Evolutionary conservation across 2,797 vertebrate species (phyloP).

Genomic region (Dendrocincla tyrannina): DNA sequence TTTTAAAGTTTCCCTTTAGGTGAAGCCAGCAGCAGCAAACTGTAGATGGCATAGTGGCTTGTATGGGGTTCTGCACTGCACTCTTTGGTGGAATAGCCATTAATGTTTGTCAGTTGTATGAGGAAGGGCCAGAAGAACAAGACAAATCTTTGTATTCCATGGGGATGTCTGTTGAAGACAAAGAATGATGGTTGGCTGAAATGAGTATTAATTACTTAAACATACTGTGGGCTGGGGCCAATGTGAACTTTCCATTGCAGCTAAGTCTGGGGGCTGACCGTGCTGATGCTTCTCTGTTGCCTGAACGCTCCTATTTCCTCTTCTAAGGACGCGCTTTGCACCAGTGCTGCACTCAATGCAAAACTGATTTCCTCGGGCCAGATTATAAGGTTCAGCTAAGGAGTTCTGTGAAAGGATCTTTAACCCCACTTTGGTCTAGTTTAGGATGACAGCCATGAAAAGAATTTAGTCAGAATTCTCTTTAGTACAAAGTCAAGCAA

Average conservation of each 20-base stretch:
- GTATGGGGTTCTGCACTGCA: not conserved
- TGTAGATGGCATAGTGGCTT: not conserved
- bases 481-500: not conserved
- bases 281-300: not conserved
- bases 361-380: not conserved
- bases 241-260: not conserved
- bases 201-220: slow-evolving; percentile 28
- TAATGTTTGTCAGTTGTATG: not conserved
- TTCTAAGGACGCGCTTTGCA: not conserved
- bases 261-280: not conserved
- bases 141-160: slow-evolving; percentile 6
- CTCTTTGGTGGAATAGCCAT: not conserved
- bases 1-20: not conserved
- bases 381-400: not conserved
- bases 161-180: slow-evolving; percentile 32
- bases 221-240: not conserved
- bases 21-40: not conserved
- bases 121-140: slow-evolving; percentile 16
- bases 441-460: not conserved
- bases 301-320: not conserved
- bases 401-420: not conserved
- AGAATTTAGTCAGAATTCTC: not conserved
- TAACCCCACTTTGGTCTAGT: not conserved
- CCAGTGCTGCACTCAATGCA: not conserved
- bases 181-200: slow-evolving; percentile 20